phyloP scores from a whole-genome alignment of 2,797 vertebrate genomes.

The Mus spretus region DNA sequence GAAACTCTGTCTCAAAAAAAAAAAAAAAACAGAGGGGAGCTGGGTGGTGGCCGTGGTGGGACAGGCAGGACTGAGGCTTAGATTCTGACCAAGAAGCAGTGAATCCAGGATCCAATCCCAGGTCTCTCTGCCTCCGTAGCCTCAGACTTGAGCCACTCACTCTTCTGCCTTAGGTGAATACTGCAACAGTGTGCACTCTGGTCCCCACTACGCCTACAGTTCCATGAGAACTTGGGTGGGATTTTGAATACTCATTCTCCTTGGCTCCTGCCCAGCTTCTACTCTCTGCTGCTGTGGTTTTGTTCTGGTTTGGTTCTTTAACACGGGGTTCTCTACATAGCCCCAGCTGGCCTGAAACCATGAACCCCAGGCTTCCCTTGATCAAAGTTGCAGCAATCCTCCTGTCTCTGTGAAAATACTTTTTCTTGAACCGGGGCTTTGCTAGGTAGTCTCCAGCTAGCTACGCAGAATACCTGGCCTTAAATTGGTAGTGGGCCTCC shows the following conservation, averaged over 20 bases:
- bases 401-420: not conserved
- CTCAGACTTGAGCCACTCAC: not conserved
- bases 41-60: too few species aligned
- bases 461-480: not conserved
- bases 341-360: not conserved
- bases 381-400: not conserved
- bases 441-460: not conserved
- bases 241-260: not conserved
- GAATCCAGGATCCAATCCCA: conserved; percentile 1
- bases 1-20: not conserved
- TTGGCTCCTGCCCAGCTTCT: not conserved
- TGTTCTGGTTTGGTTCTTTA: not conserved
- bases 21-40: too few species aligned
- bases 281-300: not conserved
- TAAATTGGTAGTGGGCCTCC: not conserved
- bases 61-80: not conserved
- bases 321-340: not conserved
- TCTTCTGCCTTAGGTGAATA: not conserved
- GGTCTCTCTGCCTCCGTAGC: not conserved
- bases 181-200: not conserved
- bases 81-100: conserved; percentile 10
- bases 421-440: not conserved
- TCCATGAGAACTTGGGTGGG: not conserved
- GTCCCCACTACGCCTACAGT: not conserved
- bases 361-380: not conserved